Percentiles rank a stretch among this genome's conserved stretches.
These are phyloP conservation scores for Tipula vernalis DNA, from an alignment of 2,888 invertebrate genomes.

Conservation along the genomic window DNA sequence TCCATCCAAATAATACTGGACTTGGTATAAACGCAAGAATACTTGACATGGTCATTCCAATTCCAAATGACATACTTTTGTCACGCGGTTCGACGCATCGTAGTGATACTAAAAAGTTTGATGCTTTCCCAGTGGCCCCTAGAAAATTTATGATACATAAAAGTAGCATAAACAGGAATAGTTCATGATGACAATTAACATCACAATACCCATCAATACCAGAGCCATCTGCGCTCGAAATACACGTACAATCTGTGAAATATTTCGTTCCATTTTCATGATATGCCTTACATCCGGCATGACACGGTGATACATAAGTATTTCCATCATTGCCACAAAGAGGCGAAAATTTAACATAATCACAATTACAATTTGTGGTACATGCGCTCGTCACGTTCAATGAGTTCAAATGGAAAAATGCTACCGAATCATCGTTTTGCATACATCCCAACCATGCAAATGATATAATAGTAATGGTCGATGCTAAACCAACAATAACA, in stretches of 20 bases:
- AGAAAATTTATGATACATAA: neutral
- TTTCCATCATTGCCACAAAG: slow-evolving; percentile 52
- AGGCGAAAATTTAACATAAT: slow-evolving; percentile 59
- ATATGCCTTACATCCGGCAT: slow-evolving; percentile 51
- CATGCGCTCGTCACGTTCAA: slow-evolving; percentile 29
- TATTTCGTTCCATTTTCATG: neutral
- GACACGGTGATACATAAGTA: slow-evolving; percentile 67
- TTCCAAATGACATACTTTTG: neutral
- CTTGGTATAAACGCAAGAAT: neutral
- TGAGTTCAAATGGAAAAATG: slow-evolving; percentile 17
- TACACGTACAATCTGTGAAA: slow-evolving; percentile 13
- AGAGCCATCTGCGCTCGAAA: neutral
- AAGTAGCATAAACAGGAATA: neutral
- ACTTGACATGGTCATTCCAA: neutral
- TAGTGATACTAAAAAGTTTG: neutral
- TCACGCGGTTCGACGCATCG: neutral
- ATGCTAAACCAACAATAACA: slow-evolving; percentile 47
- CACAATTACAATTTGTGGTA: slow-evolving; percentile 52
- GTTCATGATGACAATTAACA: neutral
- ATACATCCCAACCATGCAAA: slow-evolving; percentile 55
- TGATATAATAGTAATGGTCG: slow-evolving; percentile 47
- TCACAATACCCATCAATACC: neutral
- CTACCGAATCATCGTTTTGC: slow-evolving; percentile 41
- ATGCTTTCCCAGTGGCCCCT: neutral
- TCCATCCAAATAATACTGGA: neutral